phyloP scores from a whole-genome alignment of 1,140 invertebrate species.

The Lerema accius region DNA sequence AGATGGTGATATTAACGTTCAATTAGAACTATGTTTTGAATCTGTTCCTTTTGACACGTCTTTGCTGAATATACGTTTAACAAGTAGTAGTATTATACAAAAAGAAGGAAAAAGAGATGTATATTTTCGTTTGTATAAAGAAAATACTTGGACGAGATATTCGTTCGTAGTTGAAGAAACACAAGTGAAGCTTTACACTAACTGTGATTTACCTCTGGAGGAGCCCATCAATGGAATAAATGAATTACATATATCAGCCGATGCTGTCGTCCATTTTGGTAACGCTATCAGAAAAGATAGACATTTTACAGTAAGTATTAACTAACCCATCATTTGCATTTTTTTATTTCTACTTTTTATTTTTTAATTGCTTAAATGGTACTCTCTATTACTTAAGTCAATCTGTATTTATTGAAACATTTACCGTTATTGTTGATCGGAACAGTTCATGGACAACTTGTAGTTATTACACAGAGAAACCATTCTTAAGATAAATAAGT shows the following conservation, averaged over 20 bases:
- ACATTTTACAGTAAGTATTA: not conserved
- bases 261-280: not conserved
- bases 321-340: no score
- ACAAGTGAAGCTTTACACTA: not conserved
- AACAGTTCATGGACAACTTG: no score
- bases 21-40: conserved; percentile 19
- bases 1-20: not conserved
- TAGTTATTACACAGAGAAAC: no score
- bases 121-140: not conserved
- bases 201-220: not conserved
- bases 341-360: no score
- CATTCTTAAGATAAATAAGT: no score
- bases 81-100: not conserved
- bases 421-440: no score
- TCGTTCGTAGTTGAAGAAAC: not conserved
- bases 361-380: no score
- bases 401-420: no score
- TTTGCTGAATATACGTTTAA: not conserved
- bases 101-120: not conserved
- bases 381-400: no score
- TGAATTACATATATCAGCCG: not conserved
- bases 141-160: not conserved
- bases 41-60: not conserved
- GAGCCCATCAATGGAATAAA: not conserved
- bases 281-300: not conserved